A percentile compares a stretch with the other conserved stretches of the same genome.
Conservation (phyloP, 2,888 invertebrate genomes). For the Dryobotodes eremita region DNA sequence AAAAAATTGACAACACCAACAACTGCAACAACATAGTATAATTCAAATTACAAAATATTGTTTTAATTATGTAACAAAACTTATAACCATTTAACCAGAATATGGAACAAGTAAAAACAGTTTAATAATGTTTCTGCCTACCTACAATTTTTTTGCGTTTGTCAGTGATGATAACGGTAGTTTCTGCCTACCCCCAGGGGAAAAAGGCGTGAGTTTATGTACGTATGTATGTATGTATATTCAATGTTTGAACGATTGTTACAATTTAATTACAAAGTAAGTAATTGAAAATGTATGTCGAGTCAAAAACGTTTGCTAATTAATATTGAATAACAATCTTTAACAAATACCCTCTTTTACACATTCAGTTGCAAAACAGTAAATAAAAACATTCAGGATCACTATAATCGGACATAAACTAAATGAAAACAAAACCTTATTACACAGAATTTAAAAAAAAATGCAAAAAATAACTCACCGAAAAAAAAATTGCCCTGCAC, state of each 20-base stretch:
- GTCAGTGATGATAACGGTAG: too few species aligned
- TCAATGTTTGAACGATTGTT: not conserved
- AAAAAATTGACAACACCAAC: too few species aligned
- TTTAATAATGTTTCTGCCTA: too few species aligned
- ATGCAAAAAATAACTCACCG: conserved; percentile 17
- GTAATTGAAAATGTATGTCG: not conserved
- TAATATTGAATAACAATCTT: not conserved
- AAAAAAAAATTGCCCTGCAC: not conserved
- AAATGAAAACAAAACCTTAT: not conserved
- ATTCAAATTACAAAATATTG: not conserved
- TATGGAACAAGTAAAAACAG: not conserved
- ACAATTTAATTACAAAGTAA: not conserved
- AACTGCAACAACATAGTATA: too few species aligned
- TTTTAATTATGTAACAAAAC: not conserved
- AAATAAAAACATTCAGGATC: not conserved
- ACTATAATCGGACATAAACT: too few species aligned
- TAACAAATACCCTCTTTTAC: conserved; percentile 3
- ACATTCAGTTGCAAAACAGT: not conserved
- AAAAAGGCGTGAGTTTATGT: too few species aligned
- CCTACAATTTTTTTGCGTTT: not conserved
- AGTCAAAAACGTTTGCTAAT: too few species aligned
- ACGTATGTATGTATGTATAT: too few species aligned
- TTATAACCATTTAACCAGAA: not conserved
- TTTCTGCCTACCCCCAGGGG: too few species aligned
- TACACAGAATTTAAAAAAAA: not conserved